Percentiles rank a stretch among this genome's conserved stretches.
These are phyloP conservation scores for Hybognathus amarus DNA, from an alignment of 2,797 vertebrate genomes.

Conservation along the genomic window DNA sequence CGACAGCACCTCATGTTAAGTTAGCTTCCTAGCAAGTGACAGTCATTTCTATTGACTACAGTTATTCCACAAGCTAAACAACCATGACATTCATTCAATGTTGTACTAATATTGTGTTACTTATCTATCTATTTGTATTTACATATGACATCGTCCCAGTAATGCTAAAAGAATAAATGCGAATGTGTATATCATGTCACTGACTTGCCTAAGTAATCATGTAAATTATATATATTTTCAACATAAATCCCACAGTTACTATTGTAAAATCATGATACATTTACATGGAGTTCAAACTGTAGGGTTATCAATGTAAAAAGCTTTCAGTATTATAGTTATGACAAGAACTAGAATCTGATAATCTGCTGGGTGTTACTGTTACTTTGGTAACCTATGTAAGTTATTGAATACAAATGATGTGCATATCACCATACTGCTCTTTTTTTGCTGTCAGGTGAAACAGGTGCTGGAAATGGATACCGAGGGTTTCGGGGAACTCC, in stretches of 20 bases:
- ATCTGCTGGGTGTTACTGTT: background rate
- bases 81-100: background rate
- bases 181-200: background rate
- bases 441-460: slow-evolving; percentile 11
- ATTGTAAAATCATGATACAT: background rate
- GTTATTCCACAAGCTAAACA: background rate
- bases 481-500: slow-evolving; percentile 94
- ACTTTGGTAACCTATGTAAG: background rate
- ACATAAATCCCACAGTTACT: background rate
- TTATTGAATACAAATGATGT: background rate
- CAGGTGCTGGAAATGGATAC: slow-evolving; percentile 82
- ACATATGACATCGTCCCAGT: background rate
- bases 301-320: background rate
- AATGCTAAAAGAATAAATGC: background rate
- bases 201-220: background rate
- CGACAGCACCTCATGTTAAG: slow-evolving; percentile 22
- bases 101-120: too few species aligned
- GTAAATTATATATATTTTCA: background rate
- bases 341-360: background rate
- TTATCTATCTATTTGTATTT: background rate
- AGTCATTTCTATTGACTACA: background rate
- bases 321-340: background rate
- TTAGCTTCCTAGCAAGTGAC: slow-evolving; percentile 32
- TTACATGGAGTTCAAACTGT: background rate
- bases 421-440: background rate